These are phyloP conservation scores for Cyclophora albipunctata DNA, from an alignment of 2,888 invertebrate genomes.

Conservation along the genomic window DNA sequence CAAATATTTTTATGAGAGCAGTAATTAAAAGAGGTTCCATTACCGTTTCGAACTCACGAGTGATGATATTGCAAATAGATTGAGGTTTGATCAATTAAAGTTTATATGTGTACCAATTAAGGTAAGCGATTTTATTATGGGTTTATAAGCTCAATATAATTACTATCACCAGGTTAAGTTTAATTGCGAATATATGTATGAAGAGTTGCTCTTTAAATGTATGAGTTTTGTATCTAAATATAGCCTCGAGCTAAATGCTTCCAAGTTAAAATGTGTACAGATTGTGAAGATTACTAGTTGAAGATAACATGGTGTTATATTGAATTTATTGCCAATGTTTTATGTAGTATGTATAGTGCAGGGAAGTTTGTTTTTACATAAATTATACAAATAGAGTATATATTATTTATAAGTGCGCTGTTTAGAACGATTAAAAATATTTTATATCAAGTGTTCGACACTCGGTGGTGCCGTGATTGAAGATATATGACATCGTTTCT, in stretches of 20 bases:
- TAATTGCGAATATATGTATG: too few relatives aligned
- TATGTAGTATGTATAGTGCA: slow-evolving; percentile 64
- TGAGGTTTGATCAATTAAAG: slow-evolving; percentile 11
- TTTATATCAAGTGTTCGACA: too few relatives aligned
- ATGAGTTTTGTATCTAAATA: slow-evolving; percentile 15
- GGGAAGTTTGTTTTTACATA: slow-evolving; percentile 14
- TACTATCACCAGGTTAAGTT: too few relatives aligned
- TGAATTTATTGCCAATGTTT: slow-evolving; percentile 76
- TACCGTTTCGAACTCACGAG: slow-evolving; percentile 10
- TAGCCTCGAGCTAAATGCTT: slow-evolving; percentile 56
- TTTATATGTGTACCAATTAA: not conserved
- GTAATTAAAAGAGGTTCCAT: slow-evolving; percentile 34
- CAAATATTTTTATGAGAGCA: slow-evolving; percentile 37
- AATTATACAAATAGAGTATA: too few relatives aligned
- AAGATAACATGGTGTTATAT: slow-evolving; percentile 74
- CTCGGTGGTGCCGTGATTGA: not conserved
- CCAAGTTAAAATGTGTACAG: slow-evolving; percentile 71
- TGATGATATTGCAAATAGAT: slow-evolving; percentile 10
- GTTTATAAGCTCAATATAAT: too few relatives aligned
- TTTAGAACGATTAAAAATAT: too few relatives aligned
- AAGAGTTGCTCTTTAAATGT: not conserved
- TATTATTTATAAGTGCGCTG: too few relatives aligned
- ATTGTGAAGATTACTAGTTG: slow-evolving; percentile 74
- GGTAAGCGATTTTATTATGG: too few relatives aligned
- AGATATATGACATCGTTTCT: not conserved